A percentile compares a stretch with the other conserved stretches of the same genome.
Evolutionary conservation across 2,113 vertebrate genomes (phyloP).

Genomic region (Hemiprocne comata): DNA sequence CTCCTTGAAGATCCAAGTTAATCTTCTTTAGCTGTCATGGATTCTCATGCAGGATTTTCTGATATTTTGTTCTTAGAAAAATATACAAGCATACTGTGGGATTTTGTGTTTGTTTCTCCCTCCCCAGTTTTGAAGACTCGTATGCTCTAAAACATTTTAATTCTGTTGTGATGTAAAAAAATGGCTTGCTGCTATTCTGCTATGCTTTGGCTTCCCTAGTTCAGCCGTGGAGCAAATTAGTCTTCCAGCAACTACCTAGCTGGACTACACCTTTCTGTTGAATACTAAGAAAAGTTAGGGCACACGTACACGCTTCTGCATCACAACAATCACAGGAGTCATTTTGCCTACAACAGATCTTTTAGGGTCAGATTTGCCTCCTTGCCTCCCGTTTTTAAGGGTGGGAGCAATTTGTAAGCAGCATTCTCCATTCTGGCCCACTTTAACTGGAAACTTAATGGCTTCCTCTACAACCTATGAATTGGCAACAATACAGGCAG

Average conservation of each 20-base stretch:
- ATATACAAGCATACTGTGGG: not conserved
- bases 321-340: not conserved
- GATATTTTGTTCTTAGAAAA: not conserved
- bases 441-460: not conserved
- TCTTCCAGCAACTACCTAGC: not conserved
- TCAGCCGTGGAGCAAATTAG: not conserved
- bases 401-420: not conserved
- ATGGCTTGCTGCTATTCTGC: not conserved
- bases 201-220: not conserved
- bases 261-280: not conserved
- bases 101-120: not conserved
- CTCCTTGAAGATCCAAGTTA: not conserved
- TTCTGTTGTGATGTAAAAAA: not conserved
- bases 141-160: not conserved
- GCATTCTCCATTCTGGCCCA: not conserved
- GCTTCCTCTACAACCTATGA: not conserved
- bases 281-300: not conserved
- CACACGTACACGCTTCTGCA: not conserved
- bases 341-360: not conserved
- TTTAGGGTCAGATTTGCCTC: not conserved
- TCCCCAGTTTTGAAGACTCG: not conserved
- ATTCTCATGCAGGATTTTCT: not conserved
- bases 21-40: not conserved
- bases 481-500: not conserved
- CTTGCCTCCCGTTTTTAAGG: not conserved